Evolutionary conservation across 2,113 vertebrate genomes (phyloP), one percentile per base, ranked within the genome.

Genomic region (Promerops cafer): DNA sequence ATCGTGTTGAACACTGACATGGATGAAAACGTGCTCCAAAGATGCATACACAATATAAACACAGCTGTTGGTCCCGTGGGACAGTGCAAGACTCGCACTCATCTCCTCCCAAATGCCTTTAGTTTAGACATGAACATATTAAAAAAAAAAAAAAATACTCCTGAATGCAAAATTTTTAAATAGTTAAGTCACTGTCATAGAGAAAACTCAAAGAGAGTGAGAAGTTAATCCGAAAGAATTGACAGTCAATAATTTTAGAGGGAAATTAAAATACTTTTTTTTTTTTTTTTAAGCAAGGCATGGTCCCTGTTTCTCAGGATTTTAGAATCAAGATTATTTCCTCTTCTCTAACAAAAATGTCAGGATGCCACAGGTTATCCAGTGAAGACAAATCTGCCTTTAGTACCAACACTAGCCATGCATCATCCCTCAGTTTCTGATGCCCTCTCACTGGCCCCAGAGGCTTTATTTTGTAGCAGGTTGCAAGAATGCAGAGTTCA

Each of bases 1-100:
- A 75, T 13, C 33, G 7, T 0, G 0, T 3, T 59, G 52, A 76
- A 59, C 31, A 27, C 33, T 22, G 31, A 44, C 5, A 7, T 44
- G 37, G 44, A 52, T 68, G 61, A 44, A 86, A 68, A 59, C 33
- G 11, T 17, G 16, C 44, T 76, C 54, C 37, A 42, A 59, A 66
- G 44, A 42, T 50, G 33, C 35, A 59, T 5, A 31, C 21, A 44
- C 31, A 50, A 42, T 12, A 37, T 15, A 27, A 59, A 76, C 21
- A 66, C 42, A 66, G 21, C 35, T 47, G 15, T 2, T n/a, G 28
- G 22, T 56, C 23, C 26, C 28, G 13, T 35, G 60, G n/a, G 21
- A 42, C 52, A 57, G 35, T 30, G 31, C 37, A 86, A 50, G 35
- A 66, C 35, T 57, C 52, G 52, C 61, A 50, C 17, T n/a, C 7